Evolutionary conservation across 23 tunicate genomes (phyloP).

Genomic region (Clavelina lepadiformis): DNA sequence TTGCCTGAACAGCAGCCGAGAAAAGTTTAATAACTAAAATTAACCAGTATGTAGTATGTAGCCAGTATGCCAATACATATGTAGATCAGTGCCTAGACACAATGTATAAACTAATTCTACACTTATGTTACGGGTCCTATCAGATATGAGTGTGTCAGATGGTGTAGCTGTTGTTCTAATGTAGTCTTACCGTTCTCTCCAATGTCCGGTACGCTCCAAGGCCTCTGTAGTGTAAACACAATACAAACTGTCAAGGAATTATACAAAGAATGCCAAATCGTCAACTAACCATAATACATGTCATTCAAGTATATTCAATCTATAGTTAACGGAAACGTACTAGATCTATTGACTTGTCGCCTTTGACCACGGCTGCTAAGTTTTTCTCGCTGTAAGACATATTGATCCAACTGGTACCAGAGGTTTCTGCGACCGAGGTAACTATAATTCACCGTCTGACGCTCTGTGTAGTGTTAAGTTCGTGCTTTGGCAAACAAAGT

Average conservation of each 20-base stretch:
- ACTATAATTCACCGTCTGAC: no score
- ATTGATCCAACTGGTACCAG: no score
- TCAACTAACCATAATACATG: no score
- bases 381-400: conserved; percentile 25
- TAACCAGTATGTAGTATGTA: neutral
- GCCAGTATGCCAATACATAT: neutral
- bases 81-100: neutral
- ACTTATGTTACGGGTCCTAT: no score
- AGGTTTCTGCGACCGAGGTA: no score
- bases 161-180: neutral
- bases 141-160: neutral
- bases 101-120: neutral
- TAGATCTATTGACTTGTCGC: conserved; percentile 40
- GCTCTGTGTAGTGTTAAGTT: no score
- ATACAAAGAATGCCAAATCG: no score
- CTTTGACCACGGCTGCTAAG: conserved; percentile 50
- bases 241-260: neutral
- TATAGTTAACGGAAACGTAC: conserved; percentile 7
- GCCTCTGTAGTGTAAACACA: conserved; percentile 14
- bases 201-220: conserved; percentile 22
- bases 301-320: neutral
- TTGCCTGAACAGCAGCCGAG: no score
- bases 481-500: no score
- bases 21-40: no score
- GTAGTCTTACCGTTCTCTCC: conserved; percentile 23